Evolutionary conservation across 2,113 vertebrate genomes (phyloP).

Genomic region (Odocoileus virginianus): DNA sequence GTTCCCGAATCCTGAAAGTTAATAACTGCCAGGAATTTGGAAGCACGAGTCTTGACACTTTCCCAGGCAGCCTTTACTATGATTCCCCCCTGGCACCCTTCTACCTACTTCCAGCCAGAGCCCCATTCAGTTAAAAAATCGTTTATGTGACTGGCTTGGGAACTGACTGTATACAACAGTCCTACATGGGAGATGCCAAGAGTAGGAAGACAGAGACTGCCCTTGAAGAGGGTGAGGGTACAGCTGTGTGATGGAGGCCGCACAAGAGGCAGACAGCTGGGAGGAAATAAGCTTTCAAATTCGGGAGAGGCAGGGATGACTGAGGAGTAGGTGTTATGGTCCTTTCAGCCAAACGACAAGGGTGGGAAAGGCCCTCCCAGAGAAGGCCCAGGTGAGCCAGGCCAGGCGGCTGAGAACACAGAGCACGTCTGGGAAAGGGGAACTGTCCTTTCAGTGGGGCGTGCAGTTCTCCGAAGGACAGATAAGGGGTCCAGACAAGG

Average conservation of each 20-base stretch:
- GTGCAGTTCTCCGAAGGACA: background rate
- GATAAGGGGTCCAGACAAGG: background rate
- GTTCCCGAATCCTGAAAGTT: background rate
- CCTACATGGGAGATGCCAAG: background rate
- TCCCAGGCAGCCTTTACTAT: background rate
- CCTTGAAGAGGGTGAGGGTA: background rate
- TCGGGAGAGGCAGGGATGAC: background rate
- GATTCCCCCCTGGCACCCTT: background rate
- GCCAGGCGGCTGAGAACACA: background rate
- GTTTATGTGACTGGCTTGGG: background rate
- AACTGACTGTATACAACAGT: background rate
- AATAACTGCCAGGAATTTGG: background rate
- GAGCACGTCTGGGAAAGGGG: rapidly evolving
- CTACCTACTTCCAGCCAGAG: background rate
- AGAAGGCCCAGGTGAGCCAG: background rate
- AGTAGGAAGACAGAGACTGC: background rate
- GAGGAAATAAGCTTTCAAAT: background rate
- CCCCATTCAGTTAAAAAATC: background rate
- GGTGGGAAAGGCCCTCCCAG: background rate
- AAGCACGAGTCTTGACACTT: background rate
- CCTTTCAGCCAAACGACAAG: background rate
- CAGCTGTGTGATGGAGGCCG: background rate
- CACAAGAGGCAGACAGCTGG: too few relatives aligned
- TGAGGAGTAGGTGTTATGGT: background rate
- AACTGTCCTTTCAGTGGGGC: background rate